Evolutionary conservation across 2,113 vertebrate species (phyloP), one percentile per base, ranked within the genome.

Genomic region (Scalopus aquaticus): DNA sequence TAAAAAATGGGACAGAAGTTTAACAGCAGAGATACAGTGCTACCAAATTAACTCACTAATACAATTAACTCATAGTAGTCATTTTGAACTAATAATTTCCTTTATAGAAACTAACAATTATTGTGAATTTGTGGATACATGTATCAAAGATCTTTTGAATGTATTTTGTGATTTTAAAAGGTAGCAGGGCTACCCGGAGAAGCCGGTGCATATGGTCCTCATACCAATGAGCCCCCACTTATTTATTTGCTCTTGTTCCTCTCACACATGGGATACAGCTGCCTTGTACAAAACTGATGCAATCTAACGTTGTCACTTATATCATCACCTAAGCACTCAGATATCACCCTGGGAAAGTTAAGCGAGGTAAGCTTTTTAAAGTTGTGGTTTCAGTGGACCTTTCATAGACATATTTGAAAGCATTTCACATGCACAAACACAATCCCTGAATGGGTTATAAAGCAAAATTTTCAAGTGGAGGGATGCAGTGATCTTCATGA

Each of bases 261-360:
- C 37, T 28, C 79, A 96, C 91, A 96, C 93, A 91, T 95, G 91
- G 91, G 70, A 73, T 32, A 81, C 95, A 97, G 96, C 86, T 96
- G 93, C 60, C 79, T 87, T 83, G 82, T 12, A 56, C 58, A 73
- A 78, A 95, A 87, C 82, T 74, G 65, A 90, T 58, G 79, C 86
- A 93, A 67, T 88, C 81, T 20, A 81, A 93, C 81, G 90, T 73
- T 91, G 86, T 95, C 95, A 88, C 76, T 84, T 94, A 73, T 90
- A 93, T 96, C 86, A 95, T 84, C 96, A 96, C 95, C 97, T 96
- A 93, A 96, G 72, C 83, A 90, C 89, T 96, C 32, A 19, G 70
- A 88, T 81, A 77, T 90, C 91, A 94, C 92, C 89, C 77, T 80
- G 83, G 87, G 60, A 93, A 96, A 95, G 73, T 54, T 35, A 72